Evolutionary conservation across 2,797 vertebrate species (phyloP).

Genomic region (Chrysocyon brachyurus): DNA sequence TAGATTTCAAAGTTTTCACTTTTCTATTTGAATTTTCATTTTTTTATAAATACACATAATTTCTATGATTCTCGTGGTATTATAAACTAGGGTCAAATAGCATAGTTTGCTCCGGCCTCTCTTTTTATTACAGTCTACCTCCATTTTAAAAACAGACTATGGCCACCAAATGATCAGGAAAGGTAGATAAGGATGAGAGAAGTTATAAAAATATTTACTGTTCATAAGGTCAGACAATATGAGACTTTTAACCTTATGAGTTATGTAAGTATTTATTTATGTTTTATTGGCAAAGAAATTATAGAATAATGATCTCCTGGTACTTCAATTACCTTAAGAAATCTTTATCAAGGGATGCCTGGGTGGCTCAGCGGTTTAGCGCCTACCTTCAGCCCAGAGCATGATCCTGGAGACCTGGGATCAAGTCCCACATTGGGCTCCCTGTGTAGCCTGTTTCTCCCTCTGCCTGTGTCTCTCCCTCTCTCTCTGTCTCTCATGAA

Average conservation of each 20-base stretch:
- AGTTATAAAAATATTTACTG: not conserved
- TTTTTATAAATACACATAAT: not conserved
- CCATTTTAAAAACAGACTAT: not conserved
- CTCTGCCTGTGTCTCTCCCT: too few relatives aligned
- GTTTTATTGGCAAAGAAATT: conserved; percentile 42
- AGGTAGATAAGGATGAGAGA: not conserved
- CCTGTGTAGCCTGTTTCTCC: too few relatives aligned
- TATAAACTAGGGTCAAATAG: conserved; percentile 17
- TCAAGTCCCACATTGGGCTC: too few relatives aligned
- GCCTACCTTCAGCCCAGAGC: too few relatives aligned
- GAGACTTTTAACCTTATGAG: not conserved
- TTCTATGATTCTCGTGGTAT: not conserved
- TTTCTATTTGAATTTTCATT: not conserved
- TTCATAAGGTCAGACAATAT: conserved; percentile 12
- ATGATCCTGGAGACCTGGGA: too few relatives aligned
- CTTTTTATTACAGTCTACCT: not conserved
- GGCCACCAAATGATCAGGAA: not conserved
- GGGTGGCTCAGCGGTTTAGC: too few relatives aligned
- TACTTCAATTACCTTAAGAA: not conserved
- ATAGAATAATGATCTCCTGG: conserved; percentile 23
- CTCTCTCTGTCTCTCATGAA: too few relatives aligned
- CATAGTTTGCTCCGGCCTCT: not conserved
- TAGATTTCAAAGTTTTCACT: not conserved
- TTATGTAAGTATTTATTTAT: conserved; percentile 40
- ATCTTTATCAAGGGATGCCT: not conserved